Evolutionary conservation across 2,113 vertebrate species (phyloP).

Genomic region (Macrotis lagotis): DNA sequence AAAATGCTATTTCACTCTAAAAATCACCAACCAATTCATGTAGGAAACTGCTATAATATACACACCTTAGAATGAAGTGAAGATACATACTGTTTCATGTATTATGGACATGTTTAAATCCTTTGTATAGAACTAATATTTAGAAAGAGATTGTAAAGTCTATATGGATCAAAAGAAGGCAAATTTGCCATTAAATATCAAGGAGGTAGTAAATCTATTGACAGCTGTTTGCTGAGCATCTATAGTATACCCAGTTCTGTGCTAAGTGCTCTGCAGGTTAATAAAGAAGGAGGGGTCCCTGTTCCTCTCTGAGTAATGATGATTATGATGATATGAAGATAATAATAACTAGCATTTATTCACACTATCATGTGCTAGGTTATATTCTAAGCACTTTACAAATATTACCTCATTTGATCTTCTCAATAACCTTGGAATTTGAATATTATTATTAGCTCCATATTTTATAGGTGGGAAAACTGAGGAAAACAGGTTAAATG

Average conservation of each 20-base stretch:
- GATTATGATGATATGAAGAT: no score
- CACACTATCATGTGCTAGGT: neutral
- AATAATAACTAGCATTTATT: neutral
- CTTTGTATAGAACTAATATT: neutral
- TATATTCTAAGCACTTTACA: neutral
- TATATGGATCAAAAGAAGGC: neutral
- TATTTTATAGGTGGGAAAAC: neutral
- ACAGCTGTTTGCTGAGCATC: neutral
- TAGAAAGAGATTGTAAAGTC: neutral
- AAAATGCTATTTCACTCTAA: neutral
- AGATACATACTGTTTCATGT: neutral
- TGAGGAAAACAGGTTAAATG: neutral
- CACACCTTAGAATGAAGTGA: neutral
- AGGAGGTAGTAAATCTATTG: neutral
- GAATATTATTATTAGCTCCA: neutral
- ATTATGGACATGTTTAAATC: neutral
- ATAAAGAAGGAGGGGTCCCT: accelerated
- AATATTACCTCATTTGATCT: neutral
- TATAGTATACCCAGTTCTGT: no score
- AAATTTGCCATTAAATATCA: neutral
- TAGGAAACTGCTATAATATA: neutral
- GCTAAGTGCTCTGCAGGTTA: neutral
- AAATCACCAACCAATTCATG: neutral
- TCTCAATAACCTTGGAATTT: neutral
- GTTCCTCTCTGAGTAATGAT: neutral